Base-by-base conservation (phyloP, 1,140 invertebrate genomes). In the Drosophila kurseongensis region DNA sequence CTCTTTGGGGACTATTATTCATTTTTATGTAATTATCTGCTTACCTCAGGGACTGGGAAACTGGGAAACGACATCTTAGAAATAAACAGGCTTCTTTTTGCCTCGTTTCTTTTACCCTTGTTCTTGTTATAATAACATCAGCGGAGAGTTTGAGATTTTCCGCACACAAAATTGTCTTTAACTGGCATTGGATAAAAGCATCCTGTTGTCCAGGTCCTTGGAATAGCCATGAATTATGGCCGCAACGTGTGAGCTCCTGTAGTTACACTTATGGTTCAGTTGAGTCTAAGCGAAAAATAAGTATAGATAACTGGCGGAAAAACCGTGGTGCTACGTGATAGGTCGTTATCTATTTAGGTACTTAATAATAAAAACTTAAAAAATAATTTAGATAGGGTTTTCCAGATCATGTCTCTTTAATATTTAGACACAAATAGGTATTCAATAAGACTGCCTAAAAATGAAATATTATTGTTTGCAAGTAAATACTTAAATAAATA, bases 21-120 rank as follows among this genome's bases (percentile, higher is more conserved):
- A 80, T 83, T 88, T 88, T 88, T 89, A 88, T 89, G 84, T 88
- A 88, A 88, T 88, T 88, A 88, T 89, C 75, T 88, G 57, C 79
- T 80, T 83, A 83, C 67, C 44, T 63, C 56, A 79, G 52, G 59
- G 48, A 42, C 62, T 27, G 16, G 48, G 40, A n/a, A 67, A 45
- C 32, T 16, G 57, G 58, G 18, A 84, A 61, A 74, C 71, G 79
- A 55, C 44, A 54, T 18, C 54, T 40, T 47, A 59, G 41, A 63
- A 54, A 78, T 42, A 51, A 52, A 40, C 48, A 74, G 47, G 23
- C 40, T 47, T 14, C 2, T 4, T 32, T 32, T 7, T 32, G 29
- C 7, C 29, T 8, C 29, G 1, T 42, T 36, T 50, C 14, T 38
- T 68, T 68, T 56, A 16, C 36, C 16, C 10, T 44, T 32, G 29